Percentiles rank a stretch among this genome's conserved stretches.
Evolutionary conservation across 1,140 invertebrate genomes (phyloP).

Genomic region (Dendrolimus kikuchii): DNA sequence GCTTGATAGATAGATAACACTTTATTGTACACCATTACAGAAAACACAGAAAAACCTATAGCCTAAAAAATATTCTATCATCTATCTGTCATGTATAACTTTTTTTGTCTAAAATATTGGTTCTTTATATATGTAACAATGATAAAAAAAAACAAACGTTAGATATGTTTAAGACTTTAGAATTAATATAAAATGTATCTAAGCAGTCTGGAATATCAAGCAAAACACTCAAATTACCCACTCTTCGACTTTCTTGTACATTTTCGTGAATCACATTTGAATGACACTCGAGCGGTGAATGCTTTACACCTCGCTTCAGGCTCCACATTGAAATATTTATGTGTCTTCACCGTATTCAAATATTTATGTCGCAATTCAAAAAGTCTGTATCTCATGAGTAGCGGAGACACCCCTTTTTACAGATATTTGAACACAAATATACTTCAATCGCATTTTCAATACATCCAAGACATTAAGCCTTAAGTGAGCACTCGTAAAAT

Average conservation of each 20-base stretch:
- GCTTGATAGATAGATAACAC: too few species aligned
- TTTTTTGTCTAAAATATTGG: too few species aligned
- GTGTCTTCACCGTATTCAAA: conserved; percentile 24
- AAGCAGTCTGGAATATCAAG: too few species aligned
- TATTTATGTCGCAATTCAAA: conserved; percentile 21
- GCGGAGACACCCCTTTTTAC: conserved; percentile 4
- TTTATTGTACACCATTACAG: too few species aligned
- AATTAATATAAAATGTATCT: too few species aligned
- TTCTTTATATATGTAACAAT: too few species aligned
- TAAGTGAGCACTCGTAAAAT: neutral
- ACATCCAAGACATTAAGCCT: neutral
- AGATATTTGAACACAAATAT: conserved; percentile 5
- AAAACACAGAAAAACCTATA: too few species aligned
- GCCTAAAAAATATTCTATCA: too few species aligned
- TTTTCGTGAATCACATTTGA: conserved; percentile 34
- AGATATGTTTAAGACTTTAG: too few species aligned
- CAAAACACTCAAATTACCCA: too few species aligned
- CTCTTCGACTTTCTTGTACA: conserved; percentile 10
- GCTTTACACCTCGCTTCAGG: conserved; percentile 19
- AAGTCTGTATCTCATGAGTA: conserved; percentile 6
- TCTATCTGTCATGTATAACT: too few species aligned
- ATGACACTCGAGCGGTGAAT: conserved; percentile 32
- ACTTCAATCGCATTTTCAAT: neutral
- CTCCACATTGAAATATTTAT: conserved; percentile 32
- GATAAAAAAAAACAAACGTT: too few species aligned